Evolutionary conservation across 2,888 invertebrate species (phyloP).

Genomic region (Polyploca ridens): DNA sequence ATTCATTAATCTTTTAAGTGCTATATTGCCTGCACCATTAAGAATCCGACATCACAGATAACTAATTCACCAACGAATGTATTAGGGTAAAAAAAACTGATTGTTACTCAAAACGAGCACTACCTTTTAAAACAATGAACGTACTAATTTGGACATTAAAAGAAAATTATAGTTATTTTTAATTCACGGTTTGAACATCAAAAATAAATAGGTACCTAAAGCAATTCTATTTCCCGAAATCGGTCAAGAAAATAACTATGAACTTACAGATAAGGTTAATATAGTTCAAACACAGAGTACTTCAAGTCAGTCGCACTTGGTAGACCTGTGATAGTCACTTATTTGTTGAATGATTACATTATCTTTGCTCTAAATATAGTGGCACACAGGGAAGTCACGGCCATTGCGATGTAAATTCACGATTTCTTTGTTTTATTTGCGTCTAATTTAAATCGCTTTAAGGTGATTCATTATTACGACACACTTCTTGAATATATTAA

Average conservation of each 20-base stretch:
- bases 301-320: slow-evolving; percentile 31
- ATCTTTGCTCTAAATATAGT: slow-evolving; percentile 56
- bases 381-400: slow-evolving; percentile 19
- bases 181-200: too few species aligned
- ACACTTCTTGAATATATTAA: not conserved
- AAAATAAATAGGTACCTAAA: not conserved
- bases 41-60: not conserved
- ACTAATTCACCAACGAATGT: not conserved
- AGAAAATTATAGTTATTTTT: too few species aligned
- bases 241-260: not conserved
- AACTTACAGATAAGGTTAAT: not conserved
- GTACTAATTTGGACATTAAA: too few species aligned
- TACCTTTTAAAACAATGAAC: not conserved
- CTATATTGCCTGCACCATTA: not conserved
- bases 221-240: not conserved
- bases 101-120: not conserved
- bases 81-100: not conserved
- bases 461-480: not conserved
- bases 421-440: slow-evolving; percentile 22
- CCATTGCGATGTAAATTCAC: slow-evolving; percentile 12
- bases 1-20: not conserved
- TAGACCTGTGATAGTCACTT: slow-evolving; percentile 66
- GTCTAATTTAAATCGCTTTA: slow-evolving; percentile 6
- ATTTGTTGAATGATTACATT: slow-evolving; percentile 59
- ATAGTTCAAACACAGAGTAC: not conserved